Percentiles rank a stretch among this genome's conserved stretches.
Conservation (phyloP, 2,113 vertebrate genomes). For the Sturnus vulgaris region DNA sequence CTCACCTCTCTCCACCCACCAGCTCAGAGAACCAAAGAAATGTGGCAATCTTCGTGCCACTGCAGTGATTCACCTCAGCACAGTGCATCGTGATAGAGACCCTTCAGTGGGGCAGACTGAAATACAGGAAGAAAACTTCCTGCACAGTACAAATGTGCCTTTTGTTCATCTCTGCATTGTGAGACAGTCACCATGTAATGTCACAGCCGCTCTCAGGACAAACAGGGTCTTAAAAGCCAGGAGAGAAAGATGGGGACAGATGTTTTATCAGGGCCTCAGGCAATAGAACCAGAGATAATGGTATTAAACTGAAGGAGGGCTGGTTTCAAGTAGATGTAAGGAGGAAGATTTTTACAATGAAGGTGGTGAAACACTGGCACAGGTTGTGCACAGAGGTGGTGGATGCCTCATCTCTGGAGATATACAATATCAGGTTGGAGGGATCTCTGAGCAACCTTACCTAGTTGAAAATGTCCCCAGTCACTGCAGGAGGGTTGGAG, state of each 20-base stretch:
- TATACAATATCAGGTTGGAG: neutral
- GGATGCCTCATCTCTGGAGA: neutral
- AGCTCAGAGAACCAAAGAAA: neutral
- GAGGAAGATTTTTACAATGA: neutral
- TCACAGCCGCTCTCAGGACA: neutral
- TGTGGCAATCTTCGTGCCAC: neutral
- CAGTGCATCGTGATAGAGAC: neutral
- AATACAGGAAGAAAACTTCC: neutral
- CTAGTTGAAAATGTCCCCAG: neutral
- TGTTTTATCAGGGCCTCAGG: neutral
- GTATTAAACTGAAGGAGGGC: neutral
- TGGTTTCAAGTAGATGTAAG: rapidly evolving
- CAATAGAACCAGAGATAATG: neutral
- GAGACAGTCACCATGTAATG: neutral
- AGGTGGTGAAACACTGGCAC: neutral
- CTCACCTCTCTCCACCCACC: neutral
- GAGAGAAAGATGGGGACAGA: neutral
- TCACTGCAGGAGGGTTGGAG: neutral
- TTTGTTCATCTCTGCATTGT: neutral
- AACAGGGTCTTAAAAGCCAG: neutral
- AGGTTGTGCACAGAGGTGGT: neutral
- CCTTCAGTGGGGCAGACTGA: neutral
- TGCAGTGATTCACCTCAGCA: neutral
- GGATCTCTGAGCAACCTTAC: neutral
- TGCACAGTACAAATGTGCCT: rapidly evolving